Evolutionary conservation across 2,113 vertebrate genomes (phyloP), one percentile per base, ranked within the genome.

Genomic region (Oreochromis niloticus): DNA sequence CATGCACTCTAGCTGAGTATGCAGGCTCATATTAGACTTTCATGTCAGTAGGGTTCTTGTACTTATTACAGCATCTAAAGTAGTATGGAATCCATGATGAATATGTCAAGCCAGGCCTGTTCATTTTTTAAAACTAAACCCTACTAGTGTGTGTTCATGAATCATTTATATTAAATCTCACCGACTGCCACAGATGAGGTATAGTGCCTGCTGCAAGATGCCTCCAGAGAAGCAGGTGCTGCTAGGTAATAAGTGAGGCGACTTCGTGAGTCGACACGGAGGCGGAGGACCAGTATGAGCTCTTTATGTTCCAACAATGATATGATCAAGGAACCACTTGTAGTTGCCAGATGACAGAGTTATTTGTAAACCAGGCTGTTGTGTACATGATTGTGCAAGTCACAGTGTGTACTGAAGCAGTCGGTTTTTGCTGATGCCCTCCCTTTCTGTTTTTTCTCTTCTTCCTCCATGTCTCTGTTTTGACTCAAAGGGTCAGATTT

Each of bases 151-250:
- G 73, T 80, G 55, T 82, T 55, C 78, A 88, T 90, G 57, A 91
- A 91, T 91, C 34, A 83, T 89, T 85, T 39, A 86, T 89, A 83
- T 81, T 61, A 82, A 80, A 84, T 82, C 48, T 81, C 34, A 78
- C 27, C 7, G 9, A 57, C 36, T 87, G 66, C 82, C 82, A 83
- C 55, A 81, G 30, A 78, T 82, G 78, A 89, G n/a, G 59, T 36
- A 59, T 55, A 56, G 59, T 14, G 46, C 1, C 22, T 30, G 80
- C 39, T 86, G 43, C 12, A 54, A 52, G 71, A 73, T 50, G 89
- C 78, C 91, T 89, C 83, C 22, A 56, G 87, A 87, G 86, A 84
- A 82, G 79, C 88, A 82, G 79, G 50, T 87, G 68, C 63, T 91
- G 57, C 84, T 86, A 71, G 82, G 89, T 89, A 90, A 88, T 59